These are phyloP conservation scores for Catagonus wagneri DNA, from an alignment of 2,113 vertebrate species.

Conservation along the genomic window DNA sequence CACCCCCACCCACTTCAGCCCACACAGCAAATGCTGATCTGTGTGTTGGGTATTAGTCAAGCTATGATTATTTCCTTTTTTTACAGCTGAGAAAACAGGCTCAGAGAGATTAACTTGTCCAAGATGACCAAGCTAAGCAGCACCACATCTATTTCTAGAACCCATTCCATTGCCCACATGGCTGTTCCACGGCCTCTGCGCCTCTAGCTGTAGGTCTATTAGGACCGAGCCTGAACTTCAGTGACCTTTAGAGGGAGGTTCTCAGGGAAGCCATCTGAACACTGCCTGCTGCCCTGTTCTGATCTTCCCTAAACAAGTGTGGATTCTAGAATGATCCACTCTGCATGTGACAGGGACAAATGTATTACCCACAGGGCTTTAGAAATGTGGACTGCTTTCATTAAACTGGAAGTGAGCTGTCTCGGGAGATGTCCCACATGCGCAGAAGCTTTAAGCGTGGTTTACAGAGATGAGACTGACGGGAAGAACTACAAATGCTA, in stretches of 20 bases:
- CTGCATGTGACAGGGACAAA: neutral
- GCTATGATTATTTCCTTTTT: conserved; percentile 45
- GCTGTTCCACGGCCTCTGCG: neutral
- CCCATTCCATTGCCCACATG: neutral
- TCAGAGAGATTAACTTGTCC: conserved; percentile 8
- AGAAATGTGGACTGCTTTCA: neutral
- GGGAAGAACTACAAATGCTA: neutral
- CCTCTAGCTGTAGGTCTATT: neutral
- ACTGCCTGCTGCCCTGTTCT: neutral
- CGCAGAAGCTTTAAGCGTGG: neutral
- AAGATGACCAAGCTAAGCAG: conserved; percentile 27
- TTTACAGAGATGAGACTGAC: neutral
- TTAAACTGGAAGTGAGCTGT: neutral
- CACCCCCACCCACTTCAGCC: neutral
- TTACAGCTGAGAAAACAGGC: conserved; percentile 7
- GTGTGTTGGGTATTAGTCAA: neutral
- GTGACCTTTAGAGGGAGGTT: neutral
- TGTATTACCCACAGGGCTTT: neutral
- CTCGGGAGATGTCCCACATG: neutral
- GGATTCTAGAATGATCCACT: neutral
- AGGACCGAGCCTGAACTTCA: neutral
- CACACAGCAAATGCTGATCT: neutral
- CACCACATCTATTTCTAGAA: conserved; percentile 43
- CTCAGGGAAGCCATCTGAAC: neutral
- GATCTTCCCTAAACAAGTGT: neutral